Base-by-base conservation (phyloP, 2,888 invertebrate species). In the Luperina testacea region DNA sequence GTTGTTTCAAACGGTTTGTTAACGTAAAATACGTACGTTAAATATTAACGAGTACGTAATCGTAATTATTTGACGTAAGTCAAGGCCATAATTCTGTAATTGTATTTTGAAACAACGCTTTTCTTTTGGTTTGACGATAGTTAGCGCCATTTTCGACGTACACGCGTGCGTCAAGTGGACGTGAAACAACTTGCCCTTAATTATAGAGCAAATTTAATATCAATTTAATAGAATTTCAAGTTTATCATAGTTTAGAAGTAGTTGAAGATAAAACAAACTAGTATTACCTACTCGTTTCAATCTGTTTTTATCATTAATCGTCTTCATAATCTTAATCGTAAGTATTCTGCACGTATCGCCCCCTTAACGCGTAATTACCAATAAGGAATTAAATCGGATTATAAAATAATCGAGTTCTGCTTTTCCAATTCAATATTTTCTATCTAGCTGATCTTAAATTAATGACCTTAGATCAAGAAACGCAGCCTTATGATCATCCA, bases 161-260 rank as follows among this genome's bases (percentile, higher is more conserved):
- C 9, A 42, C 42, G 9, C 9, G 42, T 42, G 42, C 9, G 8
- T 42, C 42, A 42, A 42, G 42, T 42, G 42, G 1, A 42, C 42
- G 42, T 42, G 42, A 9, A 42, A 42, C 9, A 42, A 42, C 42
- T 0, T 8, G 42, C 42, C 42, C 42, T 42, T 17, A 59, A n/a
- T 13, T 38, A 75, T 45, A 57, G 57, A 57, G 20, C 78, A 67
- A 78, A 65, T 78, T 78, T 27, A 65, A 32, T 57, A 45, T 53
- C 53, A 53, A 77, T 32, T 20, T 76, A 24, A 42, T 9, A 61
- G 48, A 75, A 75, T 24, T 75, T 75, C 9, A 51, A 8, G 51
- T 76, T 51, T 51, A n/a, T 9, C 0, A 27, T 51, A 27, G 45
- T 75, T 48, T 32, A 0, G 1, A 69, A 48, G 48, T 17, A 17